Evolutionary conservation across 2,797 vertebrate species (phyloP).

Genomic region (Jordanella pulchra): DNA sequence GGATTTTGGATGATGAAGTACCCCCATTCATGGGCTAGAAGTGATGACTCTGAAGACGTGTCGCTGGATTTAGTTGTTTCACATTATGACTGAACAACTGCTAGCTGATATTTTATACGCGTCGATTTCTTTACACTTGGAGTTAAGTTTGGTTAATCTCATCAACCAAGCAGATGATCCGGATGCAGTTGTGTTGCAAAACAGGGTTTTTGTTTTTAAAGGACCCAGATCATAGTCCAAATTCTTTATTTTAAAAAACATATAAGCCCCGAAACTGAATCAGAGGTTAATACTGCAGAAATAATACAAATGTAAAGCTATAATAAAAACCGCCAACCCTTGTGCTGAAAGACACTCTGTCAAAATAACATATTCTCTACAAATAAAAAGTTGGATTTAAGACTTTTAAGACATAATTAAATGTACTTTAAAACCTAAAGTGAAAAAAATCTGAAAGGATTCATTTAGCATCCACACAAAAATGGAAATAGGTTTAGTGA

Average conservation of each 20-base stretch:
- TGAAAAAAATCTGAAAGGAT: not conserved
- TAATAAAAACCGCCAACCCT: not conserved
- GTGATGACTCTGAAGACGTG: slow-evolving; percentile 16
- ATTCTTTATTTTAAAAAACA: not conserved
- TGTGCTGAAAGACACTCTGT: not conserved
- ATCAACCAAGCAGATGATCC: not conserved
- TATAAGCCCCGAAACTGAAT: not conserved
- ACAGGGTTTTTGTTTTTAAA: not conserved
- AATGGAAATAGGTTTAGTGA: not conserved
- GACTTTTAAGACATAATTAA: not conserved
- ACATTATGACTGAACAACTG: not conserved
- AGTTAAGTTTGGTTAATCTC: not conserved
- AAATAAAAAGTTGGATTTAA: not conserved
- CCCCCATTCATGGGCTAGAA: slow-evolving; percentile 29
- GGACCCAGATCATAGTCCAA: not conserved
- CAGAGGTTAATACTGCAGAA: not conserved
- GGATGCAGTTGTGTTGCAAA: not conserved
- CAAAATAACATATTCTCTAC: not conserved
- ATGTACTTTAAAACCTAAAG: not conserved
- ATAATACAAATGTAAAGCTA: too few relatives aligned
- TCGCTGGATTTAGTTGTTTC: not conserved
- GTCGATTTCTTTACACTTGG: not conserved
- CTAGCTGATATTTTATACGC: not conserved
- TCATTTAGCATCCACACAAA: too few relatives aligned
- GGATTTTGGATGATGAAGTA: slow-evolving; percentile 52